Conservation (phyloP, 2,888 invertebrate species). For the Macrophya alboannulata region DNA sequence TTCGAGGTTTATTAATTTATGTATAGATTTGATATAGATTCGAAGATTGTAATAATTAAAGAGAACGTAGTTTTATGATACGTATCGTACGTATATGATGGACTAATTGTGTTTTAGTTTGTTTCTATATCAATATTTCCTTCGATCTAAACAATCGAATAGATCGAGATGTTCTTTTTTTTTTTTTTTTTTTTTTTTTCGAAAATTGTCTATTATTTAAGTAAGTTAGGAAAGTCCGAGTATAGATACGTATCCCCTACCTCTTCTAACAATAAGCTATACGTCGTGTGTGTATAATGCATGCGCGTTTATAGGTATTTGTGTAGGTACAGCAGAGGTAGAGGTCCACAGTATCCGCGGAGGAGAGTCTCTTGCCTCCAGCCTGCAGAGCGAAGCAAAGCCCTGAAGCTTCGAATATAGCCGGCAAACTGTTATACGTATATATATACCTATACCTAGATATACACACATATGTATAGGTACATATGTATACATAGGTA, state of each 20-base stretch:
- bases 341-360: conserved; percentile 42
- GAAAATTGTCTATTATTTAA: no score
- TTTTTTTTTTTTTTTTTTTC: not conserved
- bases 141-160: not conserved
- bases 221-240: conserved; percentile 1
- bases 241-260: conserved; percentile 23
- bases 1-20: no score
- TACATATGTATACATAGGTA: not conserved
- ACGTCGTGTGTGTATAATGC: conserved; percentile 13
- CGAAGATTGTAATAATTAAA: no score
- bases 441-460: not conserved
- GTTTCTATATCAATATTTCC: no score
- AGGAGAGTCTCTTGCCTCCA: conserved; percentile 14
- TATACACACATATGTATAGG: not conserved
- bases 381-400: conserved; percentile 3
- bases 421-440: conserved; percentile 27
- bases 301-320: not conserved
- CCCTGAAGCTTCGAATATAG: conserved; percentile 15
- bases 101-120: no score
- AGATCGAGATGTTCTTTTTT: not conserved
- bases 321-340: conserved; percentile 21
- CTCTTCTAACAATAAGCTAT: conserved; percentile 36
- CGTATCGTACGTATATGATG: no score
- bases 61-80: no score
- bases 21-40: no score